Percentiles rank a stretch among this genome's conserved stretches.
These are phyloP conservation scores for Stichopus chloronotus DNA, from an alignment of 35 echinoderm and acorn worm species.

Conservation along the genomic window DNA sequence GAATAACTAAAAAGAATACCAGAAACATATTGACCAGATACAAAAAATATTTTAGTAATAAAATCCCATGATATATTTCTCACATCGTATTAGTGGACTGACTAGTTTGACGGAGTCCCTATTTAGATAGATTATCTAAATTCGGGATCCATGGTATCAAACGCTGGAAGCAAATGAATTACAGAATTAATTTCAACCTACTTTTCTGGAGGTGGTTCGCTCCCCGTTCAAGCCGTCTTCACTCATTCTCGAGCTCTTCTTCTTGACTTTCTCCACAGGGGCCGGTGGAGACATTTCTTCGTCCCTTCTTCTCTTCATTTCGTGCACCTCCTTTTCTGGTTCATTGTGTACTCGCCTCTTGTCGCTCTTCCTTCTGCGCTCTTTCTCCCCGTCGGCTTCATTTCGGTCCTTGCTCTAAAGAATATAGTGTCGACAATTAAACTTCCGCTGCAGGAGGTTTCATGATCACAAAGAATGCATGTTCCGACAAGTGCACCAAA, in stretches of 20 bases:
- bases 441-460: no score
- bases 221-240: conserved; percentile 77
- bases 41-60: no score
- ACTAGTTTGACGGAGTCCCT: no score
- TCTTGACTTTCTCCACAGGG: conserved; percentile 51
- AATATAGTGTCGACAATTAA: neutral
- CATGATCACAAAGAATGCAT: no score
- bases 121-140: no score
- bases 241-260: conserved; percentile 64
- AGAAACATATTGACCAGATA: no score
- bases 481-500: no score
- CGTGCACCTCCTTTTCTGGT: conserved; percentile 62
- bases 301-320: conserved; percentile 66
- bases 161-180: no score
- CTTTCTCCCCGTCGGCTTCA: conserved; percentile 54
- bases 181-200: neutral
- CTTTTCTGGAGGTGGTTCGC: conserved; percentile 20
- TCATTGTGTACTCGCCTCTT: conserved; percentile 83
- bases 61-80: no score
- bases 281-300: conserved; percentile 58
- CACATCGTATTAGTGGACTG: no score
- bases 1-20: neutral
- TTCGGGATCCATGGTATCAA: no score
- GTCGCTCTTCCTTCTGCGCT: conserved; percentile 76
- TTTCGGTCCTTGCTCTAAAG: conserved; percentile 59